Conservation (phyloP, 2,888 invertebrate species). For the Zygothrica quintamaculata region DNA sequence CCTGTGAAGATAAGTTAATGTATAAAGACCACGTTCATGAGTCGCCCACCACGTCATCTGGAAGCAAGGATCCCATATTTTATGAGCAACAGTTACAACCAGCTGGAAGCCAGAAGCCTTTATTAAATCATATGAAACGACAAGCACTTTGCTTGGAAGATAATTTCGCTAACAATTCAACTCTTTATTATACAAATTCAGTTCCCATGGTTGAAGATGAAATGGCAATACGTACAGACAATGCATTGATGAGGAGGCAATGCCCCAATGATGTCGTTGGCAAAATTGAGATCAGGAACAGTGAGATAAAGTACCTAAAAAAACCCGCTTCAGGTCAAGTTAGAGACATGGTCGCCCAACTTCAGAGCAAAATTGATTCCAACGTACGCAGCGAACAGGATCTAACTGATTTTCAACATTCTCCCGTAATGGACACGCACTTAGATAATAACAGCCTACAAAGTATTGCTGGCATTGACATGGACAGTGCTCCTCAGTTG, state of each 20-base stretch:
- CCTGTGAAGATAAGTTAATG: conserved; percentile 56
- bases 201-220: conserved; percentile 21
- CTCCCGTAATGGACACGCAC: conserved; percentile 10
- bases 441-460: conserved; percentile 45
- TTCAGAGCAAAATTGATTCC: conserved; percentile 70
- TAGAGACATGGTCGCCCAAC: conserved; percentile 74
- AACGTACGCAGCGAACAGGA: conserved; percentile 17
- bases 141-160: conserved; percentile 67
- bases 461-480: conserved; percentile 25
- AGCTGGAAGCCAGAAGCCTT: conserved; percentile 12
- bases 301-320: conserved; percentile 76
- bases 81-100: conserved; percentile 12
- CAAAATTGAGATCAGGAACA: conserved; percentile 65
- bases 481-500: conserved; percentile 19
- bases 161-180: conserved; percentile 35
- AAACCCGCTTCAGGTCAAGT: conserved; percentile 76
- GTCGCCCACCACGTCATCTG: conserved; percentile 37
- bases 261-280: conserved; percentile 29
- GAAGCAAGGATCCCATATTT: conserved; percentile 37
- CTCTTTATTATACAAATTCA: conserved; percentile 50
- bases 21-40: conserved; percentile 59
- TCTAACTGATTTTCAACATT: conserved; percentile 20
- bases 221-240: neutral
- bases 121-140: conserved; percentile 60
- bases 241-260: conserved; percentile 37